Base-by-base conservation (phyloP, 1,140 invertebrate species). In the Rhagoletis zephyria region DNA sequence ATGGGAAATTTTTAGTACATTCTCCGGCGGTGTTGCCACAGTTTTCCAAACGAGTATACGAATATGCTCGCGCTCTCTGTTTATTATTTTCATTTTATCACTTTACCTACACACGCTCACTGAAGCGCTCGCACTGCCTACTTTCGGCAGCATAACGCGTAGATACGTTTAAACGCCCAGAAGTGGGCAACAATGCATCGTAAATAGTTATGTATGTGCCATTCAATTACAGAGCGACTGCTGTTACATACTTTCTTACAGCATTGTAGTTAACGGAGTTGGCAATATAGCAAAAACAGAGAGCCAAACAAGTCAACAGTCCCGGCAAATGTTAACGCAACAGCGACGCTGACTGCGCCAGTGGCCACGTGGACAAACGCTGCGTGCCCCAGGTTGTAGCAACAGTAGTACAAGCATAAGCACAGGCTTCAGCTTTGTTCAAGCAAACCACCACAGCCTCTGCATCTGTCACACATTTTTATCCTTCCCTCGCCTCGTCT, bases 361-460 rank as follows among this genome's bases (percentile, higher is more conserved):
- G 74, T 16, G n/a, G 30, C 74, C 74, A 81, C 48, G 74, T 81
- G 74, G 48, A 81, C 48, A 81, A 81, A 56, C 74, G 56, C 3
- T 56, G 10, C 7, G 12, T 51, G 74, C 74, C 48, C 74, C 51
- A 81, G 74, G 74, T 56, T 56, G 74, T 48, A 81, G 74, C 48
- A 10, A 4, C n/a, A 81, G n/a, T n/a, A 81, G 42, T 9, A 59
- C 5, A 42, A 56, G 30, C 30, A 30, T 30, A 30, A 30, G 30
- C 30, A 30, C 30, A 30, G 30, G 30, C 30, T 30, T 30, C 30
- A 30, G 30, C 30, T 30, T 30, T 30, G 30, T 30, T 30, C 30
- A 14, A 42, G 42, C 10, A 30, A 30, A 61, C 45, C 19, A 56
- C 19, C 56, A 14, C 85, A 56, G 63, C 59, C 12, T 42, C 85